Evolutionary conservation across 2,888 invertebrate species (phyloP), one percentile per base, ranked within the genome.

Genomic region (Imbricaverruca yamaguchii): DNA sequence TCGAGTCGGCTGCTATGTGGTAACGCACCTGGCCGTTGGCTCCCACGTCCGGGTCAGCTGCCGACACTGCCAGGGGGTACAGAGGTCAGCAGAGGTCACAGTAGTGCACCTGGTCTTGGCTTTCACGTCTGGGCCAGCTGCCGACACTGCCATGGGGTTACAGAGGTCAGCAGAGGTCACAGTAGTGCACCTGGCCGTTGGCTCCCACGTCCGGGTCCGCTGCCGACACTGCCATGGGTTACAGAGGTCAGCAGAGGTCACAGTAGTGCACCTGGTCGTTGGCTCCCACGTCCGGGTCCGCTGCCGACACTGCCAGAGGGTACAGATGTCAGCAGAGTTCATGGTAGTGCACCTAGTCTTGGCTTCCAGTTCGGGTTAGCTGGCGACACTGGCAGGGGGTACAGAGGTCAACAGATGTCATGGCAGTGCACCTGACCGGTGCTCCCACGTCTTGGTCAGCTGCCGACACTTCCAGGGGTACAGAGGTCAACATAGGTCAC

Each of bases 21-120:
- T 81, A 83, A 4, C 83, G 83, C 56, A 83, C 69, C 79, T 83
- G 83, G 39, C 83, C 82, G 81, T 83, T 83, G 61, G 81, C 81
- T 15, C 83, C 83, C 21, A 82, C 78, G 77, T 83, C 83, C 8
- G 63, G 25, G 59, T 83, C 83, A 39, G 81, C 63, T 3, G 83
- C 83, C 23, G 80, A 81, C 21, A 83, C 83, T 83, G 81, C n/a
- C 39, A 39, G 39, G 39, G 39, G 39, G 39, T 18, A 80, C 53
- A 59, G 13, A 21, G 8, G 15, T 6, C 61, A 53, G 4, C 39
- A 39, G 39, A 39, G 39, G 39, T 39, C 39, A 39, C 39, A 80
- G 56, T 81, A 83, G 8, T 83, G 83, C 56, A 83, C 69, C 79
- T 83, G 83, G 39, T 82, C 82, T 83, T 83, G 61, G 81, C 81